Base-by-base conservation (phyloP, 2,113 vertebrate genomes). In the Leucoraja erinaceus region DNA sequence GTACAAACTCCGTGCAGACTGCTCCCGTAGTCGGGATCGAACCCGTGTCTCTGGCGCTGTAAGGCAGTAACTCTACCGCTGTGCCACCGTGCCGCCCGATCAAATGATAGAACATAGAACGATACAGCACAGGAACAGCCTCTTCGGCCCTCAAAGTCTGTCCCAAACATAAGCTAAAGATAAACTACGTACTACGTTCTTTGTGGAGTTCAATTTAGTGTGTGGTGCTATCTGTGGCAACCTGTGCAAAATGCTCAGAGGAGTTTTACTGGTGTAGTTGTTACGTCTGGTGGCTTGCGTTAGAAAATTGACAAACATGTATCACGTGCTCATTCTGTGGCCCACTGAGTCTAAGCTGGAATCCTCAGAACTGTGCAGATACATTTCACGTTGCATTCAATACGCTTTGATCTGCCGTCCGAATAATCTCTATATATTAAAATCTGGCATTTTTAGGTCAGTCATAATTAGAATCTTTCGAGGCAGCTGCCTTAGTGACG, bases 381-480 rank as follows among this genome's bases (percentile, higher is more conserved):
- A 12, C 28, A 91, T 74, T 72, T 54, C 68, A 74, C 54, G 66
- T 33, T 72, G 38, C 38, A 74, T 72, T 91, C 38, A 3, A 22
- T 33, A 91, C 38, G 33, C 66, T 91, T 91, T 74, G 66, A 74
- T 56, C 33, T 74, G 25, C 18, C 56, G 4, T 88, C 93, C 93
- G 93, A 94, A 93, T 93, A 93, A 94, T 94, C 94, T 93, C 77
- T 94, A 72, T 94, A 94, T 93, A n/a, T 93, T 93, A 72, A 94
- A 95, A 93, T 92, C 95, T 95, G 94, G 95, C 94, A 95, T 94
- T 94, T 93, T 94, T 94, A 94, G 95, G 94, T 93, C 90, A 76
- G 93, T 93, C 31, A 94, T 97, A 96, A 96, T 95, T 25, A 93
- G 94, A 95, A 95, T 94, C 11, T 93, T 94, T 88, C 31, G 94